A percentile compares a stretch with the other conserved stretches of the same genome.
Conservation (phyloP, 2,888 invertebrate species). For the Amiota minor region DNA sequence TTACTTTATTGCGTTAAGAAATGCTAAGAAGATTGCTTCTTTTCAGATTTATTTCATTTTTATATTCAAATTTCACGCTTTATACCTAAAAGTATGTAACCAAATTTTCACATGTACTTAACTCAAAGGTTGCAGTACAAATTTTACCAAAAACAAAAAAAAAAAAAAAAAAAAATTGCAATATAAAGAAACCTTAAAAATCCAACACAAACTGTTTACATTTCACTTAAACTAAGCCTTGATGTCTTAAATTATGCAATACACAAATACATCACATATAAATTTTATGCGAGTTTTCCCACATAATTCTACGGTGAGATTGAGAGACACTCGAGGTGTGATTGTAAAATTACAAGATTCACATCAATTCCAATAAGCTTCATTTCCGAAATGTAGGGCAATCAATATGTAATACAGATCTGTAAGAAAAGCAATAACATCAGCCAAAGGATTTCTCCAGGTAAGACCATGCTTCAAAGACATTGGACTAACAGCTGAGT, state of each 20-base stretch:
- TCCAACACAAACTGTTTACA: conserved; percentile 53
- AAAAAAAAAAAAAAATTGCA: conserved; percentile 7
- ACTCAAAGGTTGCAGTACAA: conserved; percentile 6
- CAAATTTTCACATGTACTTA: conserved; percentile 5
- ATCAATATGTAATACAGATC: background rate
- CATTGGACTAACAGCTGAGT: too few relatives aligned
- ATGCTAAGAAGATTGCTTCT: too few relatives aligned
- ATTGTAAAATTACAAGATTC: too few relatives aligned
- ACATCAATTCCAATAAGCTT: too few relatives aligned
- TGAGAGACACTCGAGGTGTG: too few relatives aligned
- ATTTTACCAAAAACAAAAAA: background rate
- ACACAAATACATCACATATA: too few relatives aligned
- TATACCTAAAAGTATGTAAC: background rate
- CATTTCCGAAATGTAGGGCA: background rate
- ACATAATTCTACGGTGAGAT: conserved; percentile 14
- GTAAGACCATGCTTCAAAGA: background rate
- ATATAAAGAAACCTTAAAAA: conserved; percentile 12
- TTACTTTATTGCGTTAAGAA: too few relatives aligned
- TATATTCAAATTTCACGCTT: too few relatives aligned
- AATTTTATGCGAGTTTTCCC: too few relatives aligned
- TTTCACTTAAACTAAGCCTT: conserved; percentile 61
- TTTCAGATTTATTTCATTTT: too few relatives aligned
- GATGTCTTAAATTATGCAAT: conserved; percentile 60
- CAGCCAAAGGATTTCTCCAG: conserved; percentile 13
- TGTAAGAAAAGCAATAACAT: background rate